phyloP scores from a whole-genome alignment of 2,113 vertebrate species.

The Phalacrocorax aristotelis region DNA sequence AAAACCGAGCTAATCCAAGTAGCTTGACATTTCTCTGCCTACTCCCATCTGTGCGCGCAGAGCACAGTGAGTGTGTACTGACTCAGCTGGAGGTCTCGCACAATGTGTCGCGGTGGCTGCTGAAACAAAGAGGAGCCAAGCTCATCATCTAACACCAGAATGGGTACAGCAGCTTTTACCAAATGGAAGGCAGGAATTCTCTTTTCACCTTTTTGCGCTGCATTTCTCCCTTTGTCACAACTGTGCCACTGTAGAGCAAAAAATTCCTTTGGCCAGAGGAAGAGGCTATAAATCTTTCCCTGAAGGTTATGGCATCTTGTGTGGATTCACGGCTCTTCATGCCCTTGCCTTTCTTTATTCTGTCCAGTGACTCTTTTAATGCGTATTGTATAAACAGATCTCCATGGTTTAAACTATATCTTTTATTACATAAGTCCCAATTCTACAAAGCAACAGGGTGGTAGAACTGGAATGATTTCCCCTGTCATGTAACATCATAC shows the following conservation, averaged over 20 bases:
- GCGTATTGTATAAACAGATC: not conserved
- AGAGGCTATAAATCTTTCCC: not conserved
- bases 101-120: not conserved
- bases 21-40: slow-evolving; percentile 61
- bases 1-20: slow-evolving; percentile 26
- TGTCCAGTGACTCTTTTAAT: not conserved
- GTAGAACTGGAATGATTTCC: slow-evolving; percentile 1
- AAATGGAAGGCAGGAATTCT: not conserved
- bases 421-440: not conserved
- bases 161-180: not conserved
- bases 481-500: not conserved
- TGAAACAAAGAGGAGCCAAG: slow-evolving; percentile 26
- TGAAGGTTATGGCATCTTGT: not conserved
- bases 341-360: not conserved
- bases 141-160: not conserved
- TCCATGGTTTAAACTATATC: not conserved
- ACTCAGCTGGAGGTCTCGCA: slow-evolving; percentile 33
- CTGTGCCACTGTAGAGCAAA: not conserved
- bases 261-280: not conserved
- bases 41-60: slow-evolving; percentile 16
- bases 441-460: not conserved
- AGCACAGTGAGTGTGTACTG: not conserved
- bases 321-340: not conserved
- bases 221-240: not conserved
- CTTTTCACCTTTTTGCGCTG: not conserved